phyloP scores from a whole-genome alignment of 2,113 vertebrate genomes.

The Actenoides lindsayi region DNA sequence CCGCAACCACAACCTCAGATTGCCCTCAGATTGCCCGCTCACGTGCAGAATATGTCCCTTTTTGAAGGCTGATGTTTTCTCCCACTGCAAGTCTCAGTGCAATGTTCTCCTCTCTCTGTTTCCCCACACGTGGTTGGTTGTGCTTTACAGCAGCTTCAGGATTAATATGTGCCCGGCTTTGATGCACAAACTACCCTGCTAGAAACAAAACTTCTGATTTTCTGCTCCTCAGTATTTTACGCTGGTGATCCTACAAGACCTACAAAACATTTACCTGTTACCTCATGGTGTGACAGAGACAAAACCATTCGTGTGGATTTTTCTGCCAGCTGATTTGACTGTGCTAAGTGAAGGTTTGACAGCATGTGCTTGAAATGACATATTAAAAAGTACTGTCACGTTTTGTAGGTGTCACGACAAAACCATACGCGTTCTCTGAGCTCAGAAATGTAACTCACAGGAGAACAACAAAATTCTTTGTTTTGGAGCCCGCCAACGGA shows the following conservation, averaged over 20 bases:
- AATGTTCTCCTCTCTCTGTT: background rate
- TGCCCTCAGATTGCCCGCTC: background rate
- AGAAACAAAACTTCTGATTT: background rate
- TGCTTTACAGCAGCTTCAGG: background rate
- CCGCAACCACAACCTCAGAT: background rate
- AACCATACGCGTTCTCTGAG: background rate
- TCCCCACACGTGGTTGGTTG: background rate
- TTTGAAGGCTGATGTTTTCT: background rate
- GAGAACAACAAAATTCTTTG: background rate
- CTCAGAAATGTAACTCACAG: background rate
- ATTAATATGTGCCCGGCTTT: background rate
- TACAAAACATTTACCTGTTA: background rate
- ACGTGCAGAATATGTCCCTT: background rate
- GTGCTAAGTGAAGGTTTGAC: background rate
- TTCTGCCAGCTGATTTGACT: background rate
- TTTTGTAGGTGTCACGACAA: background rate
- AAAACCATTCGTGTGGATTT: background rate
- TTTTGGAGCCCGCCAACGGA: background rate
- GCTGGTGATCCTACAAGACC: background rate
- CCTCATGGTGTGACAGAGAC: background rate
- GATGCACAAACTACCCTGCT: background rate
- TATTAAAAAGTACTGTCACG: background rate
- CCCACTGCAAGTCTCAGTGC: background rate
- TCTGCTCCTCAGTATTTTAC: background rate
- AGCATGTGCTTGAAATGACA: background rate